Conservation (phyloP, 1,140 invertebrate species). For the Lamellibrachia luymesi region DNA sequence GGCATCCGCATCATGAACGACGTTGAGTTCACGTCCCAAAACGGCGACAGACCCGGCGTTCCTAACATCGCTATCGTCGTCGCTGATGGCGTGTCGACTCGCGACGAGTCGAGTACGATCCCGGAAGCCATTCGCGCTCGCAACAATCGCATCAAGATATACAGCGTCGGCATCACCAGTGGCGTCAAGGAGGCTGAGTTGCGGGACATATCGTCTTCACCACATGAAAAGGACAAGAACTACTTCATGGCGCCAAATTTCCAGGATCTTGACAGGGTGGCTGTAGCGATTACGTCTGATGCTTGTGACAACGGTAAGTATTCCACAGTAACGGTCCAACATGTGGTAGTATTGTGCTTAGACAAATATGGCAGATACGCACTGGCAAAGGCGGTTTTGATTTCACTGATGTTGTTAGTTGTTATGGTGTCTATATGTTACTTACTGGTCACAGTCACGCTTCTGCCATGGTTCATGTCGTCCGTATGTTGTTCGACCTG, state of each 20-base stretch:
- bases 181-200: conserved; percentile 12
- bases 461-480: background rate
- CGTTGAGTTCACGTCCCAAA: background rate
- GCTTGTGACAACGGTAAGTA: background rate
- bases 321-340: background rate
- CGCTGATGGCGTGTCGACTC: conserved; percentile 22
- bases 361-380: background rate
- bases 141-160: background rate
- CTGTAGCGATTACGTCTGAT: background rate
- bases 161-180: conserved; percentile 13
- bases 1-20: conserved; percentile 20
- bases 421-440: background rate
- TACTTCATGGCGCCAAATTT: conserved; percentile 17
- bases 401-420: background rate
- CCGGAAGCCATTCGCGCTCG: conserved; percentile 17
- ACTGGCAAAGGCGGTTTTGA: background rate
- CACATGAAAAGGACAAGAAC: background rate
- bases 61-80: conserved; percentile 23
- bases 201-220: conserved; percentile 5
- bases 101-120: conserved; percentile 11
- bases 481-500: background rate
- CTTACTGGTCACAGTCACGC: background rate
- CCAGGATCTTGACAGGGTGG: background rate
- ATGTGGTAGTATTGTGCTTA: background rate
- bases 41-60: conserved; percentile 18